phyloP scores from a whole-genome alignment of 2,797 vertebrate species.

The Pempheris klunzingeri region DNA sequence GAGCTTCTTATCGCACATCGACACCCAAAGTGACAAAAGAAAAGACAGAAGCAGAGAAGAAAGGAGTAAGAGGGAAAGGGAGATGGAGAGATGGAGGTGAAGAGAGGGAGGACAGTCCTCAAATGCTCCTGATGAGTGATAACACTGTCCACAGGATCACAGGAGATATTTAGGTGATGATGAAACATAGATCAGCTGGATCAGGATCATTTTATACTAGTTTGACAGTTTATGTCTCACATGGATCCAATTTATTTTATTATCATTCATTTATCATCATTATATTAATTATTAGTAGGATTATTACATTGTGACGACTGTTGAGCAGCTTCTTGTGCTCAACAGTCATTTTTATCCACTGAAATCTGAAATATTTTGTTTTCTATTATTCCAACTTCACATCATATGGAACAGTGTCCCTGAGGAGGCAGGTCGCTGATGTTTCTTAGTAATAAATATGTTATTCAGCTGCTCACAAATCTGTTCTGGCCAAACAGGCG shows the following conservation, averaged over 20 bases:
- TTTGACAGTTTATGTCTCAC: not conserved
- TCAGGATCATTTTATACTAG: not conserved
- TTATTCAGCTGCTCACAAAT: no score
- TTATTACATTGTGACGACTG: conserved; percentile 50
- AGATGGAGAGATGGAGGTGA: not conserved
- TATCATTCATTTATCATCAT: no score
- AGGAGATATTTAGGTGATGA: not conserved
- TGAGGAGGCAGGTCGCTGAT: no score
- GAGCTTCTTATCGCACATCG: conserved; percentile 17
- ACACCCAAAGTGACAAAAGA: conserved; percentile 1
- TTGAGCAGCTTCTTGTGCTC: not conserved
- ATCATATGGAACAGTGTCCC: no score
- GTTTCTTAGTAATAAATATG: no score
- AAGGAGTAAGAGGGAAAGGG: not conserved
- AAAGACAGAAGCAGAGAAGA: conserved; percentile 1
- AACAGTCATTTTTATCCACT: not conserved
- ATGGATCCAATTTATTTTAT: not conserved
- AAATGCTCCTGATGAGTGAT: no score
- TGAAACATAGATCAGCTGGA: no score
- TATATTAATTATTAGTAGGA: no score
- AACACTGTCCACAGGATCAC: not conserved
- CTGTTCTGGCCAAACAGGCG: no score
- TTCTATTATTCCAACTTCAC: no score
- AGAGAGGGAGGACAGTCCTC: no score
- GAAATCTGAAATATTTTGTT: no score